A percentile compares a stretch with the other conserved stretches of the same genome.
Conservation (phyloP, 1,140 invertebrate species). For the Drosophila saltans region DNA sequence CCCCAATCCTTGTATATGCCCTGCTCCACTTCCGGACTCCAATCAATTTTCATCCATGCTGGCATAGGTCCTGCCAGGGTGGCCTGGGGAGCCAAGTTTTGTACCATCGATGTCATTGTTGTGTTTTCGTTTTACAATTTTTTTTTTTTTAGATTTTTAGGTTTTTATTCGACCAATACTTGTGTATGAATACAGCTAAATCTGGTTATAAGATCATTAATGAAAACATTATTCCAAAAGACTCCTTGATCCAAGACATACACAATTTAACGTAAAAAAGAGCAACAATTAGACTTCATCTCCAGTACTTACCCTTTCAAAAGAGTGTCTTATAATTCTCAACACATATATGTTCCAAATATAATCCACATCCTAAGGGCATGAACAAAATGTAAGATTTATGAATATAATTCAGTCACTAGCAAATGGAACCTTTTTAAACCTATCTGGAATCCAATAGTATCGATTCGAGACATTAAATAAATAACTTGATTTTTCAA, state of each 20-base stretch:
- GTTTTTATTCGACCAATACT: constrained; percentile 13
- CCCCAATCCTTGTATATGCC: constrained; percentile 75
- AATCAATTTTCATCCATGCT: constrained; percentile 66
- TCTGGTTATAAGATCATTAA: not conserved
- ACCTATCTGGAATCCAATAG: too few relatives aligned
- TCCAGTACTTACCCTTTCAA: too few relatives aligned
- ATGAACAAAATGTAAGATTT: too few relatives aligned
- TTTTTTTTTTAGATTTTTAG: constrained; percentile 8
- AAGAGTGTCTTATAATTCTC: too few relatives aligned
- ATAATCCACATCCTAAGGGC: too few relatives aligned
- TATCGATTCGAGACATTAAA: too few relatives aligned
- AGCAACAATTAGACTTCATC: too few relatives aligned
- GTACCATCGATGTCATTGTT: constrained; percentile 39
- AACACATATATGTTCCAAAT: too few relatives aligned
- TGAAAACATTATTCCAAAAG: not conserved
- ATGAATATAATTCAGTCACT: too few relatives aligned
- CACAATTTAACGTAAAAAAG: not conserved
- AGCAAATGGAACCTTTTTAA: too few relatives aligned
- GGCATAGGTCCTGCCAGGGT: constrained; percentile 37
- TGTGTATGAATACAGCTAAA: not conserved
- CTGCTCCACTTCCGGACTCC: constrained; percentile 62
- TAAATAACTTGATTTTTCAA: too few relatives aligned
- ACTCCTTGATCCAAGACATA: not conserved
- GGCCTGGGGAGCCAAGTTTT: constrained; percentile 2
- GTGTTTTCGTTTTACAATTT: constrained; percentile 21